phyloP scores from a whole-genome alignment of 2,888 invertebrate genomes.

The Netelia virgata region DNA sequence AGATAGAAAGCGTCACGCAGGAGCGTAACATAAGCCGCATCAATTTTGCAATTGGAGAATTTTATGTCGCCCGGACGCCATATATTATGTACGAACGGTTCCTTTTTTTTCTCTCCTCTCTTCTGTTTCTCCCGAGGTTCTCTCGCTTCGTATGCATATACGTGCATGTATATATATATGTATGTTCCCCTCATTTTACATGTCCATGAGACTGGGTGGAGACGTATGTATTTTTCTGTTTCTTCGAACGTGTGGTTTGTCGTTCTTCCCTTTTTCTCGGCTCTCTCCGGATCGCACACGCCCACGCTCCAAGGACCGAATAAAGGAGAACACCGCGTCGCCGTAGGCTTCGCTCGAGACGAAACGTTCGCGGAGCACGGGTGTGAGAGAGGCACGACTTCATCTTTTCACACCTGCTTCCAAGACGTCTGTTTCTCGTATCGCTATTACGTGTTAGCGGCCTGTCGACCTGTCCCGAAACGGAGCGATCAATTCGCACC shows the following conservation, averaged over 20 bases:
- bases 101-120: slow-evolving; percentile 58
- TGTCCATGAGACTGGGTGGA: slow-evolving; percentile 33
- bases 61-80: slow-evolving; percentile 83
- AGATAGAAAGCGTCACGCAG: slow-evolving; percentile 62
- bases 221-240: slow-evolving; percentile 27
- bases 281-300: slow-evolving; percentile 37
- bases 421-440: neutral
- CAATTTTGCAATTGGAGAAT: slow-evolving; percentile 85
- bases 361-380: slow-evolving; percentile 18
- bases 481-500: slow-evolving; percentile 27
- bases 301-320: slow-evolving; percentile 40
- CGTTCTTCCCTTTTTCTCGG: slow-evolving; percentile 38
- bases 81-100: slow-evolving; percentile 81
- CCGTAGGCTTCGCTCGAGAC: slow-evolving; percentile 1
- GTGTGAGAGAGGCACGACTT: slow-evolving; percentile 26
- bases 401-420: slow-evolving; percentile 59
- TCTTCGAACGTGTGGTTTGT: slow-evolving; percentile 31
- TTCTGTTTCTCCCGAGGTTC: slow-evolving; percentile 58
- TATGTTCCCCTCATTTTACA: slow-evolving; percentile 54
- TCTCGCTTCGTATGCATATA: slow-evolving; percentile 29
- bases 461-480: neutral
- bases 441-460: slow-evolving; percentile 14
- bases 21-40: slow-evolving; percentile 82
- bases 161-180: neutral
- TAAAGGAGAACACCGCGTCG: slow-evolving; percentile 43